phyloP scores from a whole-genome alignment of 2,888 invertebrate genomes.

The Drosophila robusta region DNA sequence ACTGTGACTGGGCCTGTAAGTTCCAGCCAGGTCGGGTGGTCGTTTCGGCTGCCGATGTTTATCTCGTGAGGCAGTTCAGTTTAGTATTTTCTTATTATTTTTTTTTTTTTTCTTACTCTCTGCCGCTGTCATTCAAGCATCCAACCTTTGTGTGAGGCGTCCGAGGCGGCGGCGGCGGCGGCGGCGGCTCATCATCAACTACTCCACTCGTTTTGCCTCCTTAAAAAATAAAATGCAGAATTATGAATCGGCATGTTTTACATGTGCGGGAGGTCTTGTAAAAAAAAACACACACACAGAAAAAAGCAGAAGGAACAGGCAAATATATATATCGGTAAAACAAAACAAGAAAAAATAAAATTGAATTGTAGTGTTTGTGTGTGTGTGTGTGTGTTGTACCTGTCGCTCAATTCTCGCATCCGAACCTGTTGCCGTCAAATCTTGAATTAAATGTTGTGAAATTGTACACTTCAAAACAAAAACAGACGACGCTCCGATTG shows the following conservation, averaged over 20 bases:
- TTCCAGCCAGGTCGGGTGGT: constrained; percentile 20
- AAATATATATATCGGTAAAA: neutral
- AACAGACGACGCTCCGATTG: constrained; percentile 43
- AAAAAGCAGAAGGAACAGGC: constrained; percentile 8
- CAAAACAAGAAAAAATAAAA: constrained; percentile 6
- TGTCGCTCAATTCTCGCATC: constrained; percentile 64
- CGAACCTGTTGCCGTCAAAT: constrained; percentile 70
- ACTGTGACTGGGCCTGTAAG: constrained; percentile 12
- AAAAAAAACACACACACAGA: constrained; percentile 25
- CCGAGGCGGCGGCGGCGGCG: constrained; percentile 12
- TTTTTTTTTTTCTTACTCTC: constrained; percentile 12
- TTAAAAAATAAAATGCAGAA: constrained; percentile 71
- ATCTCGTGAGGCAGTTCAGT: constrained; percentile 56
- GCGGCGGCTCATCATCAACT: constrained; percentile 42
- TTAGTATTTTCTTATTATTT: constrained; percentile 42
- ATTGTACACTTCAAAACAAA: constrained; percentile 78
- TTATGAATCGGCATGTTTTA: constrained; percentile 83
- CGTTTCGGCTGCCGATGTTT: constrained; percentile 45
- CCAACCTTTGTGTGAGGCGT: constrained; percentile 64
- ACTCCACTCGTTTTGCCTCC: constrained; percentile 60
- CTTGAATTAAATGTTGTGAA: constrained; percentile 81
- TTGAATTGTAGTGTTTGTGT: constrained; percentile 39
- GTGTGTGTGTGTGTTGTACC: constrained; percentile 47
- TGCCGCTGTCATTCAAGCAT: constrained; percentile 66
- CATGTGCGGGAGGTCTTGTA: constrained; percentile 82